Evolutionary conservation across 2,888 invertebrate genomes (phyloP).

Genomic region (Melanchra persicariae): DNA sequence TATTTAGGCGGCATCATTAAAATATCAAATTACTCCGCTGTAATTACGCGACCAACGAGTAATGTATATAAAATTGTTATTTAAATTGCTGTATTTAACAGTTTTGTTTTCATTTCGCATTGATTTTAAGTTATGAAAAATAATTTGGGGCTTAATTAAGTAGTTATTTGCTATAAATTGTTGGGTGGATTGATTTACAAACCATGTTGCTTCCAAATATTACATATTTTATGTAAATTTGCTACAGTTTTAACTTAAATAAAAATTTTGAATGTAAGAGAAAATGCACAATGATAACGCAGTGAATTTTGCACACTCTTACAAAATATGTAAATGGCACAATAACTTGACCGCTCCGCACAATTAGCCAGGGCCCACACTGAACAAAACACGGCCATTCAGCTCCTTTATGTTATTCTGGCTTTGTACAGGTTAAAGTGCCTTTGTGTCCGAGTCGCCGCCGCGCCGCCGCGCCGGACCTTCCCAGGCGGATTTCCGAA

Average conservation of each 20-base stretch:
- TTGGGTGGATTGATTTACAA: not conserved
- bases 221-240: no score
- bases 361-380: slow-evolving; percentile 20
- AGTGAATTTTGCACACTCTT: not conserved
- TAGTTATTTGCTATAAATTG: not conserved
- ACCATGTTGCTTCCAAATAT: not conserved
- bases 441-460: slow-evolving; percentile 29
- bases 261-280: not conserved
- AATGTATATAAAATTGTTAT: slow-evolving; percentile 12
- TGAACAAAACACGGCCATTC: slow-evolving; percentile 42
- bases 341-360: slow-evolving; percentile 25
- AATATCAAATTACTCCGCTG: slow-evolving; percentile 54
- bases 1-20: slow-evolving; percentile 56
- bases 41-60: slow-evolving; percentile 39
- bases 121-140: slow-evolving; percentile 1
- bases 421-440: slow-evolving; percentile 37
- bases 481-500: slow-evolving; percentile 45
- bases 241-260: not conserved
- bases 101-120: slow-evolving; percentile 15
- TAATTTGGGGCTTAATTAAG: not conserved
- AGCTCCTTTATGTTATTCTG: slow-evolving; percentile 29
- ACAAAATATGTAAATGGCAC: slow-evolving; percentile 23
- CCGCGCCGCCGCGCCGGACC: slow-evolving; percentile 12
- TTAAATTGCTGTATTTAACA: slow-evolving; percentile 22
- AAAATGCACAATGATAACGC: slow-evolving; percentile 3